Base-by-base conservation (phyloP, 2,888 invertebrate species). In the Hirtodrosophila trivittata region DNA sequence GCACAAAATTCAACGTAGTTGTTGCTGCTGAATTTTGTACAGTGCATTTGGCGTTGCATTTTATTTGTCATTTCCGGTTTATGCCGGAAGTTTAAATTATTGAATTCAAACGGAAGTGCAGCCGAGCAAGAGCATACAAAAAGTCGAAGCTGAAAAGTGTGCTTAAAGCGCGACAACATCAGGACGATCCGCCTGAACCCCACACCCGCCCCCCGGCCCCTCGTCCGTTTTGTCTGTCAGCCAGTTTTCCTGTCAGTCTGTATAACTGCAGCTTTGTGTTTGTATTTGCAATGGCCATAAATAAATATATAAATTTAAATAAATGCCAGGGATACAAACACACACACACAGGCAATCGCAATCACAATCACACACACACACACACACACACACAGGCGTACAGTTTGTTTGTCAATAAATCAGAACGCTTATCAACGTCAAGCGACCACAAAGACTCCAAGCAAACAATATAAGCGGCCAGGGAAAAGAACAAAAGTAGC, bases 381-480 rank as follows among this genome's bases (percentile, higher is more conserved):
- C 28, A 28, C 28, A 28, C 38, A 43, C 30, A 41, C 46, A 33
- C 8, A 32, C 38, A 13, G 25, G 21, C 45, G 37, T 42, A 43
- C 74, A 68, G 83, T 78, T 82, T 78, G 83, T 82, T 80, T 80
- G 78, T 82, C 84, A 88, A 88, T 88, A 87, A 88, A 89, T 88
- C 88, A 88, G 83, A 77, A 76, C 73, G 84, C 88, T 88, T 88
- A 88, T 89, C 89, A 80, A 77, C 77, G 82, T 87, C 85, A 75
- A 71, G 67, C 69, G 75, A 80, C 86, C 86, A 72, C 87, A 87
- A 84, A 86, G 78, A 83, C 77, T 73, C 66, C 54, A 73, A 63
- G 70, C 78, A 78, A 73, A 72, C 70, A 78, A 54, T 64, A 77
- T 60, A 72, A 70, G 62, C 73, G 66, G 64, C 68, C 63, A 65